Evolutionary conservation across 2,888 invertebrate species (phyloP).

Genomic region (Athalia cordata): DNA sequence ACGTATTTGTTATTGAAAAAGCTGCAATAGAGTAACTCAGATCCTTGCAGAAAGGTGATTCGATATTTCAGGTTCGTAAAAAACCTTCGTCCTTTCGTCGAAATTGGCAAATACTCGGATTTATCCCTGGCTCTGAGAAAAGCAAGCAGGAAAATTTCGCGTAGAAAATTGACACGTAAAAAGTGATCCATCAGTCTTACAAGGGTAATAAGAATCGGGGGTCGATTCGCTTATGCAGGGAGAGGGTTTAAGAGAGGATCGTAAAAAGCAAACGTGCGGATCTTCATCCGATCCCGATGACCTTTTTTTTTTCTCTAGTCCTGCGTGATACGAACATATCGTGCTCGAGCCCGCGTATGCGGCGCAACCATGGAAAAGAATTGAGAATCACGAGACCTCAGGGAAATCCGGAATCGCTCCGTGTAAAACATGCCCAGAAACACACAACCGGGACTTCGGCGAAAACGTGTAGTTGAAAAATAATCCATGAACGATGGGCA

Average conservation of each 20-base stretch:
- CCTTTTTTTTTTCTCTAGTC: slow-evolving; percentile 28
- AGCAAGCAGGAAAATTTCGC: not conserved
- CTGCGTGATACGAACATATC: slow-evolving; percentile 21
- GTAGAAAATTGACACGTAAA: slow-evolving; percentile 34
- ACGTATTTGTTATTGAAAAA: not conserved
- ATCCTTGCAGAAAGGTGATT: not conserved
- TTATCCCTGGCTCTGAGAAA: not conserved
- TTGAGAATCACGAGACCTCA: slow-evolving; percentile 12
- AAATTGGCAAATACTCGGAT: slow-evolving; percentile 17
- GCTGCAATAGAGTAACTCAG: not conserved
- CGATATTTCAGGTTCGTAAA: not conserved
- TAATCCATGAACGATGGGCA: slow-evolving; percentile 3
- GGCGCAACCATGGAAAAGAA: slow-evolving; percentile 4
- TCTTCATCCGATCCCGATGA: slow-evolving; percentile 28
- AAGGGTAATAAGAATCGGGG: slow-evolving; percentile 15
- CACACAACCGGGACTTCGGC: not conserved
- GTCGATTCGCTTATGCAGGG: slow-evolving; percentile 14
- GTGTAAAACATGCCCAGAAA: slow-evolving; percentile 2
- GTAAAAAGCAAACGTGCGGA: slow-evolving; percentile 40
- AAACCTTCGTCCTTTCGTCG: not conserved
- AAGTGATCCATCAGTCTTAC: slow-evolving; percentile 38
- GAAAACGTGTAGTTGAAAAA: not conserved
- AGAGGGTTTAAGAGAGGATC: slow-evolving; percentile 21
- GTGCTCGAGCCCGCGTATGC: not conserved
- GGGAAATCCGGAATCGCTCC: not conserved